These are phyloP conservation scores for Lissonota sp. DNA, from an alignment of 2,888 invertebrate genomes.

Conservation along the genomic window DNA sequence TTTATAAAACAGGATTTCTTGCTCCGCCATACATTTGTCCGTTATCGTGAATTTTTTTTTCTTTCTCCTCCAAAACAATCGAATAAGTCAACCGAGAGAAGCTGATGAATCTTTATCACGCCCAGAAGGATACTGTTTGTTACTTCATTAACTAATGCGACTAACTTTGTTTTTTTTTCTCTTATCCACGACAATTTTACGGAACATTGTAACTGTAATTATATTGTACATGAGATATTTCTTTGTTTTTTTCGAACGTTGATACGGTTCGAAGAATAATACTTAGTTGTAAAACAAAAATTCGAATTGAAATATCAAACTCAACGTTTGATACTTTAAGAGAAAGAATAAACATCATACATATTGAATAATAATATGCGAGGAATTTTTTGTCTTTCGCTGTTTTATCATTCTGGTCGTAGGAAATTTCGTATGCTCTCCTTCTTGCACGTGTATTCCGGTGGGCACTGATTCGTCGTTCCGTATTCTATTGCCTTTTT, in stretches of 20 bases:
- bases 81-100: constrained; percentile 24
- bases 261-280: constrained; percentile 17
- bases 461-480: constrained; percentile 81
- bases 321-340: constrained; percentile 53
- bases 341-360: constrained; percentile 3
- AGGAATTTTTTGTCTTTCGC: background rate
- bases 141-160: constrained; percentile 1
- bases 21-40: constrained; percentile 21
- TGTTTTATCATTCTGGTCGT: constrained; percentile 66
- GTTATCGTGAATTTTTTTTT: background rate
- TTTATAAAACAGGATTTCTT: constrained; percentile 45
- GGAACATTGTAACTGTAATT: constrained; percentile 49
- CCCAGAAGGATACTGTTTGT: constrained; percentile 43
- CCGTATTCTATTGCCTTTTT: constrained; percentile 89
- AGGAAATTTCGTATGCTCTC: constrained; percentile 79
- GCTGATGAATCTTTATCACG: constrained; percentile 37
- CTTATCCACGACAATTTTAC: constrained; percentile 12
- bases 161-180: constrained; percentile 14
- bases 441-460: constrained; percentile 80
- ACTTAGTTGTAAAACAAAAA: constrained; percentile 30
- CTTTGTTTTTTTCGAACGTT: constrained; percentile 36
- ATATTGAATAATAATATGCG: background rate
- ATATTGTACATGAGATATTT: constrained; percentile 54
- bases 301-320: constrained; percentile 31
- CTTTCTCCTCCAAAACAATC: constrained; percentile 1